Percentiles rank a stretch among this genome's conserved stretches.
phyloP scores from a whole-genome alignment of 1,140 invertebrate species.

The Chlorops oryzae region DNA sequence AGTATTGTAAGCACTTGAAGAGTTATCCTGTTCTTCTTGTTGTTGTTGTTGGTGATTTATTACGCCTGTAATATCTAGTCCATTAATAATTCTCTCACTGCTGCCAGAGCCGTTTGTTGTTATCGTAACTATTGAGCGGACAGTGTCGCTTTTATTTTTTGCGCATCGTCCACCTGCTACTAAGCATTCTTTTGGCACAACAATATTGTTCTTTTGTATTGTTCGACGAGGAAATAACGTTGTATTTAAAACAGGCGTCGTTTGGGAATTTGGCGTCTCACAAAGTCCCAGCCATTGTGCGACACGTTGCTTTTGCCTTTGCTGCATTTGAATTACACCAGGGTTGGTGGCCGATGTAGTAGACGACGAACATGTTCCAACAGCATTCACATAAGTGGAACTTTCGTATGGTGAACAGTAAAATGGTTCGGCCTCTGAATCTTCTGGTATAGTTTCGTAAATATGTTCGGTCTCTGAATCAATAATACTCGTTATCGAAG shows the following conservation, averaged over 20 bases:
- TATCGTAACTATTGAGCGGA: constrained; percentile 28
- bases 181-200: not conserved
- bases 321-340: constrained; percentile 31
- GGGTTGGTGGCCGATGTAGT: no score
- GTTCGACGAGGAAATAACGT: no score
- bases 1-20: constrained; percentile 71
- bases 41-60: no score
- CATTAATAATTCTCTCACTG: no score
- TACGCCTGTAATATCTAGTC: no score
- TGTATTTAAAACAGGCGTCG: no score
- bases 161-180: not conserved
- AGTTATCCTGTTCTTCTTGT: constrained; percentile 57
- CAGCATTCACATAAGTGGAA: constrained; percentile 35
- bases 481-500: no score
- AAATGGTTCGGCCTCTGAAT: constrained; percentile 57
- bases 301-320: constrained; percentile 39
- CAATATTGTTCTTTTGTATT: not conserved
- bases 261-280: no score
- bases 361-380: constrained; percentile 29
- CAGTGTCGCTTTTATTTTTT: constrained; percentile 16
- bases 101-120: constrained; percentile 23
- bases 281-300: constrained; percentile 38
- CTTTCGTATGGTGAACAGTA: constrained; percentile 62
- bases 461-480: constrained; percentile 58
- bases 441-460: constrained; percentile 64